Percentiles rank a stretch among this genome's conserved stretches.
Conservation (phyloP, 2,888 invertebrate species). For the Catocala sponsa region DNA sequence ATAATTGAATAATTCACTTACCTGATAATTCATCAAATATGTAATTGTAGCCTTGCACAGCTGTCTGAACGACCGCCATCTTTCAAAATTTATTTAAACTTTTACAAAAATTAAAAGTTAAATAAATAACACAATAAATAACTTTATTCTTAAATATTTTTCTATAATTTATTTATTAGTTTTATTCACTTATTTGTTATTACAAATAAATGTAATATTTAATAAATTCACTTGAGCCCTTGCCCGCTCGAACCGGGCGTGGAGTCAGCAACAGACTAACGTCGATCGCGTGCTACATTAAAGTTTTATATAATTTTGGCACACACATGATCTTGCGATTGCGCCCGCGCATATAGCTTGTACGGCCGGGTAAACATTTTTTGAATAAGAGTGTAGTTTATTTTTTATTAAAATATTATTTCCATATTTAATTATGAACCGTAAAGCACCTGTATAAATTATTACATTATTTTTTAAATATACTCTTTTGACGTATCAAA, state of each 20-base stretch:
- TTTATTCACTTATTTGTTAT: neutral
- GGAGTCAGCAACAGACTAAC: neutral
- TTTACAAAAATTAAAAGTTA: neutral
- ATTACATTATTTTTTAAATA: too few relatives aligned
- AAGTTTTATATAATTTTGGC: neutral
- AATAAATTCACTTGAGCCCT: neutral
- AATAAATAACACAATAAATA: too few relatives aligned
- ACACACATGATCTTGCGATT: neutral
- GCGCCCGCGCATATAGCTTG: neutral
- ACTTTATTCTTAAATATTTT: too few relatives aligned
- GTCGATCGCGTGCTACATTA: neutral
- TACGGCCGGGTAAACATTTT: too few relatives aligned
- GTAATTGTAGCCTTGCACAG: conserved; percentile 43
- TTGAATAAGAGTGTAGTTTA: too few relatives aligned
- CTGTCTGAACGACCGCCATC: conserved; percentile 42
- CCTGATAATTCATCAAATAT: conserved; percentile 46
- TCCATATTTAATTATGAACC: too few relatives aligned
- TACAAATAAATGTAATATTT: neutral
- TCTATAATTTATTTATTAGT: neutral
- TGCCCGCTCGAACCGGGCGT: neutral
- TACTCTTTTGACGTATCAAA: too few relatives aligned
- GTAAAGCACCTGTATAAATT: too few relatives aligned
- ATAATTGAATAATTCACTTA: conserved; percentile 19
- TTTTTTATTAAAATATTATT: too few relatives aligned
- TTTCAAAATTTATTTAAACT: neutral